These are phyloP conservation scores for Cebidichthys violaceus DNA, from an alignment of 2,113 vertebrate genomes.

Conservation along the genomic window DNA sequence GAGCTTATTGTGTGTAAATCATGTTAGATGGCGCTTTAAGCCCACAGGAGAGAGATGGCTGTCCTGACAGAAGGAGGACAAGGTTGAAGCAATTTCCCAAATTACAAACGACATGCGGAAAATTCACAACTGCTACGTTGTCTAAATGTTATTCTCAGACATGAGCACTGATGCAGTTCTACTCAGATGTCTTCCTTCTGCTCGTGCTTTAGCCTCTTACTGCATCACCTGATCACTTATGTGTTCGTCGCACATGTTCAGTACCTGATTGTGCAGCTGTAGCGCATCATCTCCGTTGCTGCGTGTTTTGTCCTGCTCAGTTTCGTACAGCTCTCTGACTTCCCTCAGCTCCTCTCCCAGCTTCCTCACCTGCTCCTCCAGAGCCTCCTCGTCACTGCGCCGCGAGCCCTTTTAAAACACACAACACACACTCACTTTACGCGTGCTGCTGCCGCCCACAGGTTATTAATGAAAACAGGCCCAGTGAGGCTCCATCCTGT, in stretches of 20 bases:
- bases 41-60: background rate
- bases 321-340: conserved; percentile 90
- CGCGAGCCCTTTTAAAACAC: conserved; percentile 88
- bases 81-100: conserved; percentile 20
- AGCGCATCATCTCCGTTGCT: conserved; percentile 89
- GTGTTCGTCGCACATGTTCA: background rate
- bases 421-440: conserved; percentile 14
- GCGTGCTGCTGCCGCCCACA: too few species aligned
- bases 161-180: background rate
- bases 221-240: background rate
- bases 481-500: conserved; percentile 57
- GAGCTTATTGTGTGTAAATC: conserved; percentile 17
- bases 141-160: conserved; percentile 13
- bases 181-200: background rate
- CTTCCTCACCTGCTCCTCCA: conserved; percentile 95
- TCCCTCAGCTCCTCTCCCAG: conserved; percentile 92
- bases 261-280: conserved; percentile 93
- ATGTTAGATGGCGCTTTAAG: conserved; percentile 2
- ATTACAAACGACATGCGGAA: conserved; percentile 28
- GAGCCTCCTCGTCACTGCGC: conserved; percentile 92
- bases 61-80: conserved; percentile 7
- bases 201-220: background rate
- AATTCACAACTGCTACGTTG: background rate
- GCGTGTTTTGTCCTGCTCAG: conserved; percentile 90
- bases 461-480: conserved; percentile 62